Base-by-base conservation (phyloP, 2,888 invertebrate species). In the Diaperis boleti region DNA sequence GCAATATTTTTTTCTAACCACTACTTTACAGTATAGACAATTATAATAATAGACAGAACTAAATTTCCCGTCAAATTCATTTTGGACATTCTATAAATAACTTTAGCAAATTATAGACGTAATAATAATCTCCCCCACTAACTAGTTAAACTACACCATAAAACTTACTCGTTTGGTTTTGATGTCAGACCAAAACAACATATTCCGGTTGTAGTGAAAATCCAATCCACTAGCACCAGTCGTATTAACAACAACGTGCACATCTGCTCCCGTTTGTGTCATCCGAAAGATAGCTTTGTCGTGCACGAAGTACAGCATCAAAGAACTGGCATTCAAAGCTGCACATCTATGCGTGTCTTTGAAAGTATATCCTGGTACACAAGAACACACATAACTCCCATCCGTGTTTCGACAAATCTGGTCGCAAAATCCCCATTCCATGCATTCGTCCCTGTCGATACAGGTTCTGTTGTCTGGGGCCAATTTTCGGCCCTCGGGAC, bases 381-480 rank as follows among this genome's bases (percentile, higher is more conserved):
- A 98, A 10, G 89, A 87, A 81, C 98, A 98, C 33, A 81, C 84
- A 82, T 92, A 98, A 6, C 94, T 89, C 33, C 91, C 96, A 1
- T 90, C 91, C 0, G 90, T 90, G 80, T 98, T 98, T 62, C 89
- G 87, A 80, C 99, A 99, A 20, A 92, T 85, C 81, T 99, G 99
- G 78, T 98, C 96, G 81, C 98, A 99, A 81, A 88, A 93, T 33
- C 95, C 95, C 95, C 95, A 95, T 82, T 94, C 94, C 41, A 85
- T 81, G 81, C 95, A 95, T 82, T 98, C 98, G 83, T 98, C 90
- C 70, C 93, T 87, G 84, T 99, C 98, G 29, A 89, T 86, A 80
- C 98, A 98, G 2, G 92, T 92, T 70, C 90, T 86, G 77, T 94
- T 94, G 78, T 94, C 92, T 3, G 90, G 82, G 0, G 92, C 88